Evolutionary conservation across 2,113 vertebrate genomes (phyloP).

Genomic region (Dascyllus trimaculatus): DNA sequence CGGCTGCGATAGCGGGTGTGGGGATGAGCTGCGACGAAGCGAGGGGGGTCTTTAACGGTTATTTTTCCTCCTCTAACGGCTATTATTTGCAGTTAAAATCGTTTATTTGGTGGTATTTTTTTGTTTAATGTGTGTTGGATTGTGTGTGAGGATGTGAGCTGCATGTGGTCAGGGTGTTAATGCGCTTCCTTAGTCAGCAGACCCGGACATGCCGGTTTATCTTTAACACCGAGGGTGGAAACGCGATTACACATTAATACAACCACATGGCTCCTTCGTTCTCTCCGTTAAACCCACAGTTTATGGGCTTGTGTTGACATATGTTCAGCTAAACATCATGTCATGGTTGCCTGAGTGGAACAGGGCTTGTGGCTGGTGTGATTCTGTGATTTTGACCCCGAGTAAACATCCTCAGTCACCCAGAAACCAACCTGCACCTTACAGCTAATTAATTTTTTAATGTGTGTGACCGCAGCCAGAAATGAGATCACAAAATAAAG

Average conservation of each 20-base stretch:
- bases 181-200: constrained; percentile 31
- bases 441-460: no score
- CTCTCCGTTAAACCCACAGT: fast-evolving
- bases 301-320: not conserved
- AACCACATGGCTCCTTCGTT: not conserved
- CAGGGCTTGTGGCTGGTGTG: no score
- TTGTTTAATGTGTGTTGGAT: fast-evolving
- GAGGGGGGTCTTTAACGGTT: not conserved
- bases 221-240: constrained; percentile 5
- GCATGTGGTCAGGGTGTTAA: not conserved
- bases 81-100: fast-evolving
- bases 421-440: no score
- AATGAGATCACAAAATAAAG: no score
- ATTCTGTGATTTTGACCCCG: no score
- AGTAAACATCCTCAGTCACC: no score
- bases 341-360: no score
- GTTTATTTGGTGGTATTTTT: not conserved
- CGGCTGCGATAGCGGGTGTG: not conserved
- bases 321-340: no score
- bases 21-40: not conserved
- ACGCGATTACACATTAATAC: constrained; percentile 18
- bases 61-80: fast-evolving
- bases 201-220: constrained; percentile 47
- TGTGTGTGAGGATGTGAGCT: fast-evolving
- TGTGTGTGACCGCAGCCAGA: no score